Conservation (phyloP, 2,113 vertebrate species). For the Rhagologus leucostigma region DNA sequence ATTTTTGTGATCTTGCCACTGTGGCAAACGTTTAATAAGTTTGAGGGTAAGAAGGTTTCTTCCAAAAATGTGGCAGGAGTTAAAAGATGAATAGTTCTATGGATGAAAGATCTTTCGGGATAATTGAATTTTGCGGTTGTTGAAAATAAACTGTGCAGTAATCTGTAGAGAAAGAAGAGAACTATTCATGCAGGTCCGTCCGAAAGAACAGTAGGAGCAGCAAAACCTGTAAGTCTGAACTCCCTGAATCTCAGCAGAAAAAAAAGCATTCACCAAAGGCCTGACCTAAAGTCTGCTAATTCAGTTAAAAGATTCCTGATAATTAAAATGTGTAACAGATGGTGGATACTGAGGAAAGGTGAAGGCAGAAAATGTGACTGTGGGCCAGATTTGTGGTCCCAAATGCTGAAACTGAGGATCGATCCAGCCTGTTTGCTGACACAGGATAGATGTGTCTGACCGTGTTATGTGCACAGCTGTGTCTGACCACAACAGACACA, state of each 20-base stretch:
- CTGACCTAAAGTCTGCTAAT: neutral
- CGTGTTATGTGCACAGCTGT: neutral
- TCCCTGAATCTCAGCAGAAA: neutral
- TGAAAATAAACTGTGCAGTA: neutral
- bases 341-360: neutral
- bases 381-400: neutral
- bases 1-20: neutral
- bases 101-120: neutral
- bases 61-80: neutral
- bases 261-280: neutral
- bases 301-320: neutral
- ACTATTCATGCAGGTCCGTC: neutral
- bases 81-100: neutral
- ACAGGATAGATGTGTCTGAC: neutral
- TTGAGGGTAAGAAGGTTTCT: neutral
- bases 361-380: neutral
- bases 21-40: neutral
- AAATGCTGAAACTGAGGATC: neutral
- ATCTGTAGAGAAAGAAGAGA: neutral
- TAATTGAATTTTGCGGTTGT: neutral
- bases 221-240: neutral
- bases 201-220: neutral
- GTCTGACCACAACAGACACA: neutral
- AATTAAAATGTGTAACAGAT: slow-evolving; percentile 20
- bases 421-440: neutral